Evolutionary conservation across 2,888 invertebrate genomes (phyloP), one percentile per base, ranked within the genome.

Genomic region (Yponomeuta sedellus): DNA sequence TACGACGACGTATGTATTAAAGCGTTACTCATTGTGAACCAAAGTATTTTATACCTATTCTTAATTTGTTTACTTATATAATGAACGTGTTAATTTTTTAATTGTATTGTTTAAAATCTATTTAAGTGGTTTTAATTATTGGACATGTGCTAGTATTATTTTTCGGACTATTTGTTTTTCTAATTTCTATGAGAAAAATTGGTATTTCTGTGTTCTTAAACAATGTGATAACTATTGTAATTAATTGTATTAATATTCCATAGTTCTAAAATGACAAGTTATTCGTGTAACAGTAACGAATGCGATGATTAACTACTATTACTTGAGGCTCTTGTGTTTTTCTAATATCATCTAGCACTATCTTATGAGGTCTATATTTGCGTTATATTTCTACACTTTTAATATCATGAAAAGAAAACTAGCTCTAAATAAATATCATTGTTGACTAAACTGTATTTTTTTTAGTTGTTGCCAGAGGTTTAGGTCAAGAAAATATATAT

Each of bases 361-460:
- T 78, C 74, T 81, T 78, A 80, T 77, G 76, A 78, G 75, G 75
- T 77, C 76, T 77, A 77, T 74, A 64, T 65, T 52, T 78, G 79
- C 81, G 78, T 78, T 80, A 86, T 78, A 82, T 82, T 82, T 82
- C 75, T 82, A 81, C 76, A 81, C 73, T 75, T 78, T 80, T 74
- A 66, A 56, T 66, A 68, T 66, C 25, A 65, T 58, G 44, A 57
- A 68, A 61, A 81, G 73, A 80, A 79, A 80, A 5, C 83, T 82
- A 83, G 82, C 81, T 86, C 77, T 79, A 85, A 90, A 89, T 89
- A 90, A 89, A 90, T 90, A 89, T 87, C 78, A 86, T 84, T 89
- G 90, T 90, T 90, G 85, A 88, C 82, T 78, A 83, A 68, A 39
- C 16, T 66, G 68, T 67, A 59, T 73, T 76, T 76, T 10, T 52